Percentiles rank a stretch among this genome's conserved stretches.
These are phyloP conservation scores for Cephonodes hylas DNA, from an alignment of 2,888 invertebrate genomes.

Conservation along the genomic window DNA sequence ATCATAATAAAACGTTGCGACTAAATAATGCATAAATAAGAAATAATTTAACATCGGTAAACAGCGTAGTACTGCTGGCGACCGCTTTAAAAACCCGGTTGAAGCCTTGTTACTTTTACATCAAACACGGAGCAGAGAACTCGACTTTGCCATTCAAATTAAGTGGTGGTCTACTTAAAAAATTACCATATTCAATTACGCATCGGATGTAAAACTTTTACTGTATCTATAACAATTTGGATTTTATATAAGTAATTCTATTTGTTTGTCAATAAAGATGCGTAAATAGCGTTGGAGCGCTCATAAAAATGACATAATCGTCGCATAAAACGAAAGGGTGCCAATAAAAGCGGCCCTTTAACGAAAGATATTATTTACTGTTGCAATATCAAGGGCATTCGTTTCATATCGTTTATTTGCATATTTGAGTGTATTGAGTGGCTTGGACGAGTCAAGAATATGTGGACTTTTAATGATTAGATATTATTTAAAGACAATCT, in stretches of 20 bases:
- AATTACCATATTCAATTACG: conserved; percentile 36
- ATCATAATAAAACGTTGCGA: not conserved
- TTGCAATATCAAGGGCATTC: conserved; percentile 61
- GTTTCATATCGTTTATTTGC: conserved; percentile 46
- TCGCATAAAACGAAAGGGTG: conserved; percentile 72
- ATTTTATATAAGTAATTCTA: conserved; percentile 46
- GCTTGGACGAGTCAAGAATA: too few relatives aligned
- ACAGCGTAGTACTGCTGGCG: not conserved
- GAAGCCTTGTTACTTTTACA: conserved; percentile 4
- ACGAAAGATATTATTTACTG: conserved; percentile 73
- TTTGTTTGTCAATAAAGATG: conserved; percentile 67
- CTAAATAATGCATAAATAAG: not conserved
- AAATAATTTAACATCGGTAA: conserved; percentile 6
- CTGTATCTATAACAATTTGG: conserved; percentile 36
- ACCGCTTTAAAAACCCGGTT: not conserved
- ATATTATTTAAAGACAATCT: too few relatives aligned
- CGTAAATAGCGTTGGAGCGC: conserved; percentile 56
- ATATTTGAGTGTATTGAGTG: too few relatives aligned
- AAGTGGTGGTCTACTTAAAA: conserved; percentile 11
- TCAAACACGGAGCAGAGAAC: conserved; percentile 4
- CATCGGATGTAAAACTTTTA: conserved; percentile 35
- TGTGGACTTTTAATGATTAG: too few relatives aligned
- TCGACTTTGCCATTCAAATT: conserved; percentile 14
- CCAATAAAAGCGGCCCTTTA: conserved; percentile 67
- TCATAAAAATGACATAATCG: conserved; percentile 76